A percentile compares a stretch with the other conserved stretches of the same genome.
Evolutionary conservation across 2,113 vertebrate species (phyloP).

Genomic region (Ochotona princeps): DNA sequence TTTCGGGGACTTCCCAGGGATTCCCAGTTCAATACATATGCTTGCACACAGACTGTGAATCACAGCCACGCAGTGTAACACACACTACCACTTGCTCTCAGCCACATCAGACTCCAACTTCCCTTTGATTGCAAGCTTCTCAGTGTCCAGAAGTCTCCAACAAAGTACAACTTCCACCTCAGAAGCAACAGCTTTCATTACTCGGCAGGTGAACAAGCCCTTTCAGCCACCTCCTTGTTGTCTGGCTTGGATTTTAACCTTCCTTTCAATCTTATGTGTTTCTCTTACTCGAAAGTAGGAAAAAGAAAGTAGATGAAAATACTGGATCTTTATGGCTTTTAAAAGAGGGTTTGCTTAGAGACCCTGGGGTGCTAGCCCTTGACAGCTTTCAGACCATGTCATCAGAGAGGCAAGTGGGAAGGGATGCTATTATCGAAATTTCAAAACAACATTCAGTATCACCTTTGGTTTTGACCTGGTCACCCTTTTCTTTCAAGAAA

Average conservation of each 20-base stretch:
- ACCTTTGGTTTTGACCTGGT: conserved; percentile 71
- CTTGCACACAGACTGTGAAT: conserved; percentile 22
- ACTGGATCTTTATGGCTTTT: conserved; percentile 61
- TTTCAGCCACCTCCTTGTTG: conserved; percentile 74
- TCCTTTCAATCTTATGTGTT: conserved; percentile 67
- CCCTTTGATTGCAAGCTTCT: conserved; percentile 76
- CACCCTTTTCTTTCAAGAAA: conserved; percentile 72
- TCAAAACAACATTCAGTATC: conserved; percentile 72
- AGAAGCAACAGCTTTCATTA: conserved; percentile 68
- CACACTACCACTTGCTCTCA: conserved; percentile 33
- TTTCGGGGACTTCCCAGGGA: conserved; percentile 64
- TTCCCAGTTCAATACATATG: conserved; percentile 44
- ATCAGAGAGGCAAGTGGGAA: conserved; percentile 50
- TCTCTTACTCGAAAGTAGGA: conserved; percentile 60
- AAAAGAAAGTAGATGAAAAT: conserved; percentile 44
- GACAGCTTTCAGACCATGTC: conserved; percentile 35
- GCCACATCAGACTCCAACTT: conserved; percentile 65
- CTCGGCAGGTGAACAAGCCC: conserved; percentile 64
- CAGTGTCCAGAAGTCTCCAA: conserved; percentile 69
- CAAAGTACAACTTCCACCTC: conserved; percentile 66
- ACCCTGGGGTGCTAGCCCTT: conserved; percentile 19
- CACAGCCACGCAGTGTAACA: conserved; percentile 32
- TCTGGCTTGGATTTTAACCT: conserved; percentile 78
- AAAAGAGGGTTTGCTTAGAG: conserved; percentile 58
- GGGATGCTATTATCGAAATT: conserved; percentile 64